phyloP scores from a whole-genome alignment of 2,888 invertebrate genomes.

The Tenthredo amoena region DNA sequence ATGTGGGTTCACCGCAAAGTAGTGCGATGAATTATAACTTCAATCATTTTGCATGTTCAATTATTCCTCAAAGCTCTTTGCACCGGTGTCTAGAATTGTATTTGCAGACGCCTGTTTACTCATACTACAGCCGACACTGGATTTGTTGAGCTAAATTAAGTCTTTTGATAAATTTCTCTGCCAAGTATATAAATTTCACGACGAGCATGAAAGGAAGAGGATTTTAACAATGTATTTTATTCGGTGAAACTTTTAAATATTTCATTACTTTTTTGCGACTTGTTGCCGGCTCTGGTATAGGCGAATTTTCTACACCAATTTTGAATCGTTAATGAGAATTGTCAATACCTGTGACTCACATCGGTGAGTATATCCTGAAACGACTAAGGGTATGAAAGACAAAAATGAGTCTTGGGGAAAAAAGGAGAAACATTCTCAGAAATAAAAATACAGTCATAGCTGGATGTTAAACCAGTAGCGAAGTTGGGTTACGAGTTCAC shows the following conservation, averaged over 20 bases:
- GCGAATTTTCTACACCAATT: background rate
- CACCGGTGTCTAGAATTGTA: background rate
- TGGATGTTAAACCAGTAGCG: conserved; percentile 35
- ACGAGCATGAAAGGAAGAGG: background rate
- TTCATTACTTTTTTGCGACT: background rate
- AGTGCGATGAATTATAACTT: background rate
- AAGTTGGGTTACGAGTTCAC: conserved; percentile 43
- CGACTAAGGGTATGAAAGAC: background rate
- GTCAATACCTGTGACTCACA: background rate
- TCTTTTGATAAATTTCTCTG: background rate
- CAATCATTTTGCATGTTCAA: background rate
- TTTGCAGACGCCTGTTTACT: background rate
- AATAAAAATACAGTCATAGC: conserved; percentile 1
- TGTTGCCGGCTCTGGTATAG: background rate
- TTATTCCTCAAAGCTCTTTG: background rate
- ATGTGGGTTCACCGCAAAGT: background rate
- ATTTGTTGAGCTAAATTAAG: background rate
- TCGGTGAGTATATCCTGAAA: background rate
- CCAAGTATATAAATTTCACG: background rate
- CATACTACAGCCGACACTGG: background rate
- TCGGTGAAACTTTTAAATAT: background rate
- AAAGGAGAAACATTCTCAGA: background rate
- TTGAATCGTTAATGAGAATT: background rate
- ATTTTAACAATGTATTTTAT: background rate
- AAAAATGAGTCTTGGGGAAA: background rate